phyloP scores from a whole-genome alignment of 2,113 vertebrate genomes.

The Setophaga coronata region DNA sequence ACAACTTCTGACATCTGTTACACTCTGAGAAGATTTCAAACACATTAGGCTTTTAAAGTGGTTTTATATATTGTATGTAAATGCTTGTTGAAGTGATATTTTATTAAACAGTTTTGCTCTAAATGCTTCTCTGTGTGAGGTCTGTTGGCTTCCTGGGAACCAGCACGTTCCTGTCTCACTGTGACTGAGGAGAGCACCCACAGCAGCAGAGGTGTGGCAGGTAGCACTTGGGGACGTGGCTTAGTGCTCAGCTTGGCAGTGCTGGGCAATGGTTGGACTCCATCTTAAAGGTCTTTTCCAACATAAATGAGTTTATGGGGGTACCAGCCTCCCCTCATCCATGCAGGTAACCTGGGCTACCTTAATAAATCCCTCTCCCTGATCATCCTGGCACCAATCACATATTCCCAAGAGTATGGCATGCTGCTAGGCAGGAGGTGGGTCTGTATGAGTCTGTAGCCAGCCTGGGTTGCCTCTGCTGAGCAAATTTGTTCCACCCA shows the following conservation, averaged over 20 bases:
- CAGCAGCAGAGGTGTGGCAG: not conserved
- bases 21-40: not conserved
- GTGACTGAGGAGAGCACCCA: not conserved
- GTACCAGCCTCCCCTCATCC: not conserved
- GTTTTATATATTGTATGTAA: slow-evolving; percentile 66
- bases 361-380: not conserved
- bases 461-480: not conserved
- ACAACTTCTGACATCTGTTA: not conserved
- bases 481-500: not conserved
- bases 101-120: slow-evolving; percentile 69
- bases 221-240: not conserved
- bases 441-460: not conserved
- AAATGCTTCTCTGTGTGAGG: not conserved
- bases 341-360: not conserved
- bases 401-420: not conserved
- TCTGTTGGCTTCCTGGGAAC: not conserved
- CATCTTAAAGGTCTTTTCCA: not conserved
- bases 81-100: slow-evolving; percentile 63
- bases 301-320: not conserved
- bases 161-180: not conserved
- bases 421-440: not conserved
- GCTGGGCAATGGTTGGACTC: not conserved
- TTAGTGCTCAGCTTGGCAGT: not conserved
- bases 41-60: slow-evolving; percentile 3
- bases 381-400: not conserved